Percentiles rank a stretch among this genome's conserved stretches.
Conservation (phyloP, 1,140 invertebrate genomes). For the Battus philenor region DNA sequence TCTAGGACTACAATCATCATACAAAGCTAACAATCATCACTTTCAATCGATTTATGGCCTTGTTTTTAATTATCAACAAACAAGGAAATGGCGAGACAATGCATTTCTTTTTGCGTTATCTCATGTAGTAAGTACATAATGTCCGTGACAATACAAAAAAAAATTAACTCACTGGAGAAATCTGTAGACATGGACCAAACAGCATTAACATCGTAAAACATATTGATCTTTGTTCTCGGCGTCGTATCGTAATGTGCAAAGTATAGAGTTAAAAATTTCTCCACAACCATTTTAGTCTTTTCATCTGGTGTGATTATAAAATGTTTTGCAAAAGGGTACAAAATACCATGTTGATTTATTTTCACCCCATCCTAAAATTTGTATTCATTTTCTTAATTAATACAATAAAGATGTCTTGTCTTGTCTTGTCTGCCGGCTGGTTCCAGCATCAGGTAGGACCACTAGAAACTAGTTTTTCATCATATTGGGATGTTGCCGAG, state of each 20-base stretch:
- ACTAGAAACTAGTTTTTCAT: too few relatives aligned
- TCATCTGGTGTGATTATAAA: conserved; percentile 27
- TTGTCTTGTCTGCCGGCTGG: too few relatives aligned
- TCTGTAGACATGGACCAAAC: conserved; percentile 28
- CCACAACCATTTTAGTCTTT: conserved; percentile 39
- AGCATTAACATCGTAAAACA: conserved; percentile 38
- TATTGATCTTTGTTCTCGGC: conserved; percentile 21
- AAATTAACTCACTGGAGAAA: conserved; percentile 31
- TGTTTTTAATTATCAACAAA: too few relatives aligned
- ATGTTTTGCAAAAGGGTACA: conserved; percentile 44
- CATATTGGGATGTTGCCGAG: too few relatives aligned
- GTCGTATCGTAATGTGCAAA: conserved; percentile 45
- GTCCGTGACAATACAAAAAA: neutral
- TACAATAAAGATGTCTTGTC: too few relatives aligned
- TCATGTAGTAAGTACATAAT: neutral
- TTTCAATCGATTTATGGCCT: too few relatives aligned
- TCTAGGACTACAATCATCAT: too few relatives aligned
- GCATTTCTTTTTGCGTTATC: too few relatives aligned
- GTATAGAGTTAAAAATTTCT: conserved; percentile 50
- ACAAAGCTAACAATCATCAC: too few relatives aligned
- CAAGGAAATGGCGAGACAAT: too few relatives aligned
- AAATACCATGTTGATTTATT: conserved; percentile 42
- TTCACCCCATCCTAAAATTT: conserved; percentile 58
- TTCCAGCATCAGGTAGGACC: too few relatives aligned
- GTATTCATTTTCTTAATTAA: too few relatives aligned